Conservation (phyloP, 2,797 vertebrate species). For the Xiphophorus birchmanni region DNA sequence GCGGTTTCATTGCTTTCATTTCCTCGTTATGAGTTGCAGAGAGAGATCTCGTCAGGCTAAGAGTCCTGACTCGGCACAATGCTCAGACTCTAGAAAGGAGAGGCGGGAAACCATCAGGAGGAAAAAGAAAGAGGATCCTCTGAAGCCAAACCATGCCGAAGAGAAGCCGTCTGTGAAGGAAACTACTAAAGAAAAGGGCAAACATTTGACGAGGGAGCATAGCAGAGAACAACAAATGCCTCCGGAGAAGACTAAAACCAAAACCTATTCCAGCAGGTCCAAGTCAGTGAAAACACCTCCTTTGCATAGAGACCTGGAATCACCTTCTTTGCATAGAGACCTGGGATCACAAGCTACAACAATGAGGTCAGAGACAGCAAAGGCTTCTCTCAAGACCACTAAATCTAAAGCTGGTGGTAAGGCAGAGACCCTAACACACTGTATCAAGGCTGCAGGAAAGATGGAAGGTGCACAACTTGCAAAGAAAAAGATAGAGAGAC, state of each 20-base stretch:
- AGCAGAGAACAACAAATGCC: neutral
- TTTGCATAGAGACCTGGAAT: too few species aligned
- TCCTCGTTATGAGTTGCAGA: conserved; percentile 40
- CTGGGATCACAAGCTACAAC: neutral
- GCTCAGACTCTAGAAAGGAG: neutral
- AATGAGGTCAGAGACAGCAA: neutral
- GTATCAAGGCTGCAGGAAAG: neutral
- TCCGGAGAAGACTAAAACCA: neutral
- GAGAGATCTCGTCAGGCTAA: conserved; percentile 25
- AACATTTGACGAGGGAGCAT: neutral
- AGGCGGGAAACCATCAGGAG: neutral
- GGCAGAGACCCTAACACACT: neutral
- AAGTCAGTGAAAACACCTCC: neutral
- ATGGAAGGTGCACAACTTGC: neutral
- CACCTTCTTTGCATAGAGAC: too few species aligned
- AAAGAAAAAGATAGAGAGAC: neutral
- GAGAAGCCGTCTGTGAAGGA: conserved; percentile 2
- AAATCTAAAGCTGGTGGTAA: neutral
- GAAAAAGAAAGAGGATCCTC: conserved; percentile 13
- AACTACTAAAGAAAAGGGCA: neutral
- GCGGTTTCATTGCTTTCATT: neutral
- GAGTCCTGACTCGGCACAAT: neutral
- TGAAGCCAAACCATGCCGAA: neutral
- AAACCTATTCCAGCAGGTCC: neutral
- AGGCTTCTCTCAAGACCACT: neutral